phyloP scores from a whole-genome alignment of 2,888 invertebrate species.

The Mycogona germanica region DNA sequence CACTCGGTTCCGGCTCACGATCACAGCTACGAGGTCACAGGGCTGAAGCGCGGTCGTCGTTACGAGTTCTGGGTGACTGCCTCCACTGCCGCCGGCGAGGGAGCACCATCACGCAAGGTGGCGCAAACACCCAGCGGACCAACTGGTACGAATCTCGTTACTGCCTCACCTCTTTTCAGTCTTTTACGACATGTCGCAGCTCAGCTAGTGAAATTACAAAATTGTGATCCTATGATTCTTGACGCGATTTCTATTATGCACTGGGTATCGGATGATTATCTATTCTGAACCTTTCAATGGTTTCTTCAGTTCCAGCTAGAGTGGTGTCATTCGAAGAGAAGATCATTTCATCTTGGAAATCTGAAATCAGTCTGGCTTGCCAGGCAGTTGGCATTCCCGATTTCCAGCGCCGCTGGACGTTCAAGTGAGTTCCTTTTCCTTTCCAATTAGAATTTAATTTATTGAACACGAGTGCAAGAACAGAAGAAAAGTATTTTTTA shows the following conservation, averaged over 20 bases:
- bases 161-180: too few species aligned
- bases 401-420: conserved; percentile 71
- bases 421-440: conserved; percentile 9
- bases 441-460: too few species aligned
- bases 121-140: conserved; percentile 17
- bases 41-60: conserved; percentile 66
- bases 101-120: conserved; percentile 32
- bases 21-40: conserved; percentile 52
- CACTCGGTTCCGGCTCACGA: conserved; percentile 1
- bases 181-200: too few species aligned
- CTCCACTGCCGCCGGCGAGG: conserved; percentile 32
- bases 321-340: conserved; percentile 90
- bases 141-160: conserved; percentile 18
- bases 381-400: conserved; percentile 86
- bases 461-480: too few species aligned
- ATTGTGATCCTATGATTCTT: too few species aligned
- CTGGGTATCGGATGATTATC: too few species aligned
- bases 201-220: too few species aligned
- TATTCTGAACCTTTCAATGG: too few species aligned
- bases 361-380: conserved; percentile 83
- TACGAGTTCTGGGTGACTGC: conserved; percentile 22
- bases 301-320: conserved; percentile 67
- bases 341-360: conserved; percentile 51
- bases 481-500: too few species aligned
- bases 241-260: too few species aligned